Conservation (phyloP, 2,797 vertebrate genomes). For the Ambastaia sidthimunki region DNA sequence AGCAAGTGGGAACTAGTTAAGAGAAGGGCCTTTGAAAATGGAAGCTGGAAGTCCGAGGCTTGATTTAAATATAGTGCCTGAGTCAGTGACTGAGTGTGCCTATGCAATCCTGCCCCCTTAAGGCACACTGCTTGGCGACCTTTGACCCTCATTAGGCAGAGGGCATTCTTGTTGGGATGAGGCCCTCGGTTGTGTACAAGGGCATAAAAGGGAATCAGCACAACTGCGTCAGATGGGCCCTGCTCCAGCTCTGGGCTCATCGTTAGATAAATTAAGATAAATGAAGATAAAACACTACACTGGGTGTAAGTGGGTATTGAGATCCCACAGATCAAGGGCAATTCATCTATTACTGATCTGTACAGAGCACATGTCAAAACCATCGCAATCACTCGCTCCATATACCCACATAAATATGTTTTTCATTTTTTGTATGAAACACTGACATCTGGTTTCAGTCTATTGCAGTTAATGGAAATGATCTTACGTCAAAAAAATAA, state of each 20-base stretch:
- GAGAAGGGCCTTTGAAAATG: constrained; percentile 79
- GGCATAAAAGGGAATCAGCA: constrained; percentile 57
- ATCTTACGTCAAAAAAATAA: constrained; percentile 61
- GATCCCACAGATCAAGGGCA: constrained; percentile 65
- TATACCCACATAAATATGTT: constrained; percentile 67
- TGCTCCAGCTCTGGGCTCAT: constrained; percentile 4
- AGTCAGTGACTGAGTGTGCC: constrained; percentile 80
- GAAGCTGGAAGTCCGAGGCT: constrained; percentile 68
- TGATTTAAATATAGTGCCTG: constrained; percentile 81
- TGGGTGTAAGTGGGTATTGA: constrained; percentile 64
- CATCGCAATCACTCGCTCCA: constrained; percentile 60
- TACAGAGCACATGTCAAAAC: constrained; percentile 58
- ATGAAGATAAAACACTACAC: neutral
- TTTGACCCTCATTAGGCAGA: constrained; percentile 81
- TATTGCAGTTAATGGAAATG: constrained; percentile 65
- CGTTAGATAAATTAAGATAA: constrained; percentile 11
- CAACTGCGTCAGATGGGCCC: constrained; percentile 8
- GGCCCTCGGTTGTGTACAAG: constrained; percentile 74
- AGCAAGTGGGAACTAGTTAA: constrained; percentile 83
- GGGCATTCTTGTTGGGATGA: constrained; percentile 76
- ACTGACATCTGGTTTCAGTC: constrained; percentile 70
- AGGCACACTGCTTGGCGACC: constrained; percentile 75
- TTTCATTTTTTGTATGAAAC: constrained; percentile 61
- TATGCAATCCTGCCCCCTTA: constrained; percentile 75
- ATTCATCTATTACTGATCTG: constrained; percentile 57